These are phyloP conservation scores for Stegostoma tigrinum DNA, from an alignment of 2,113 vertebrate genomes.

Conservation along the genomic window DNA sequence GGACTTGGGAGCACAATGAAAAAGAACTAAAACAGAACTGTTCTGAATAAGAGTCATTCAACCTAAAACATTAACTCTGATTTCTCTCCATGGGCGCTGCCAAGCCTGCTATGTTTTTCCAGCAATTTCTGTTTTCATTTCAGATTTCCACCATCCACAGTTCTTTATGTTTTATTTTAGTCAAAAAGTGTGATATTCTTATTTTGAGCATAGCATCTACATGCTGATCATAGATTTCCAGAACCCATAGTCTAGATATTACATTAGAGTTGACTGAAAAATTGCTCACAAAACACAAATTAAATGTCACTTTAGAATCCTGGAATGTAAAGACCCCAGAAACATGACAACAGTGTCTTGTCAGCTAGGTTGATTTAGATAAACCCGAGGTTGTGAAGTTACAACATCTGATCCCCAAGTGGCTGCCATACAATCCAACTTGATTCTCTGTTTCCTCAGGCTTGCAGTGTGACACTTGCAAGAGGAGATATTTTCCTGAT, in stretches of 20 bases:
- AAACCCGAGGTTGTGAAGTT: neutral
- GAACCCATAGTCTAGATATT: neutral
- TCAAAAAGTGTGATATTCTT: neutral
- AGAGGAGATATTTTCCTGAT: too few relatives aligned
- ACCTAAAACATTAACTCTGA: too few relatives aligned
- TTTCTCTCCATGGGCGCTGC: too few relatives aligned
- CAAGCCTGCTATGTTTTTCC: too few relatives aligned
- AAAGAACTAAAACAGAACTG: too few relatives aligned
- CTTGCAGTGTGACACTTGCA: neutral
- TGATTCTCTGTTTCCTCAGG: neutral
- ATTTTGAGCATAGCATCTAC: neutral
- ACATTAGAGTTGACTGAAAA: neutral
- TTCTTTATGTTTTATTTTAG: too few relatives aligned
- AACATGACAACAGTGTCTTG: neutral
- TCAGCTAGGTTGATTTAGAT: neutral
- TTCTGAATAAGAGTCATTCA: too few relatives aligned
- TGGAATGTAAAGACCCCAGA: neutral
- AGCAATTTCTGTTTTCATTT: too few relatives aligned
- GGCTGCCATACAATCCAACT: neutral
- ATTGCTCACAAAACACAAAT: neutral
- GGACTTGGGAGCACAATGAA: neutral
- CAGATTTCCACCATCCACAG: too few relatives aligned
- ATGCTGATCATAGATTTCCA: neutral
- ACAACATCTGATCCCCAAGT: neutral
- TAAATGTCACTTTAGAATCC: neutral